Conservation (phyloP, 2,797 vertebrate genomes). For the Mus caroli region DNA sequence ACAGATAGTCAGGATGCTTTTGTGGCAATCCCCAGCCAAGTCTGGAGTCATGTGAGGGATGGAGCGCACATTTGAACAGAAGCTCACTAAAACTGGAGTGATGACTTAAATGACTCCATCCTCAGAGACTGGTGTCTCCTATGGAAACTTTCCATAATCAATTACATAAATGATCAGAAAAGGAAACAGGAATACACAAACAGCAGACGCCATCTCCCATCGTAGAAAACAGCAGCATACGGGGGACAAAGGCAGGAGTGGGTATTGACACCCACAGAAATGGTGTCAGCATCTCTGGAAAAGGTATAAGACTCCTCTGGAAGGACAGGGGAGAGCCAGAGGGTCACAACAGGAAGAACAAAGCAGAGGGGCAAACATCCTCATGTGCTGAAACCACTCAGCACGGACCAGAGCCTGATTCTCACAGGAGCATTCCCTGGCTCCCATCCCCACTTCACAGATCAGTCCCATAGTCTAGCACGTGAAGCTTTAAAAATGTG, state of each 20-base stretch:
- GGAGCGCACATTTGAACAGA: background rate
- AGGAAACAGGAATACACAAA: background rate
- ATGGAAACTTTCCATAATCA: background rate
- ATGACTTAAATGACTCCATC: background rate
- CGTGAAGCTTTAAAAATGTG: slow-evolving; percentile 13
- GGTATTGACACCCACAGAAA: background rate
- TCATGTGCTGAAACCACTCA: background rate
- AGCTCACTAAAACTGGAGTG: background rate
- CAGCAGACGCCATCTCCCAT: background rate
- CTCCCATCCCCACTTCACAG: background rate
- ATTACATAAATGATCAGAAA: background rate
- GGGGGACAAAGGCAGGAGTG: background rate
- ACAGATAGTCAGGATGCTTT: background rate
- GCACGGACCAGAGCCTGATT: background rate
- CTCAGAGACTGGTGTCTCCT: background rate
- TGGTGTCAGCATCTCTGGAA: background rate
- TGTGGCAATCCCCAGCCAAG: background rate
- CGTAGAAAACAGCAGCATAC: background rate
- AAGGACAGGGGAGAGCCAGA: background rate
- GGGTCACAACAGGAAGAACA: background rate
- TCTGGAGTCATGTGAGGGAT: background rate
- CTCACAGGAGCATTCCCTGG: background rate
- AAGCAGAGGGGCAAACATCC: background rate
- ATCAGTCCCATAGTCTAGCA: background rate
- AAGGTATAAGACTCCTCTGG: background rate